Evolutionary conservation across 2,888 invertebrate genomes (phyloP).

Genomic region (Orgyia antiqua): DNA sequence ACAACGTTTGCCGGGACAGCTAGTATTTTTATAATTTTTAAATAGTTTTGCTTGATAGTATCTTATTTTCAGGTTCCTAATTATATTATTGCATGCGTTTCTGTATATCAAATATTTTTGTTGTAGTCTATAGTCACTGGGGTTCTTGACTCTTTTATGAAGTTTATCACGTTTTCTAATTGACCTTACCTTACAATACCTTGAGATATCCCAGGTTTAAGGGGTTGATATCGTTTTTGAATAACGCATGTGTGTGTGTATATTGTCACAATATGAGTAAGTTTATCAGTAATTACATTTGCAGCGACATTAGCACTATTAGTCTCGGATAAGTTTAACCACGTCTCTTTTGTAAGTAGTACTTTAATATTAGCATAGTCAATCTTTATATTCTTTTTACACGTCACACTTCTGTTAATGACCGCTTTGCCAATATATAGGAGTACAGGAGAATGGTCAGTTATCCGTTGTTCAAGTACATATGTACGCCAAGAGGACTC

Average conservation of each 20-base stretch:
- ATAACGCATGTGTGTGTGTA: neutral
- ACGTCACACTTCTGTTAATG: neutral
- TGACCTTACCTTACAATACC: neutral
- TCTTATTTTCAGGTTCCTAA: neutral
- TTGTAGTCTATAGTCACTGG: neutral
- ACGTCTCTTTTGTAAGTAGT: neutral
- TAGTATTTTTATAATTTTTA: too few relatives aligned
- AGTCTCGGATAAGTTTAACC: neutral
- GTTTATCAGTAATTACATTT: neutral
- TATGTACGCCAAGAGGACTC: neutral
- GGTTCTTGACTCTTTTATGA: neutral
- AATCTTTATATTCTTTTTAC: neutral
- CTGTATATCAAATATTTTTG: neutral
- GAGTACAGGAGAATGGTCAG: conserved; percentile 5
- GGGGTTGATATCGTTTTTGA: neutral
- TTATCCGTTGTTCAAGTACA: conserved; percentile 6
- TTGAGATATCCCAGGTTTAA: neutral
- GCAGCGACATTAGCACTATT: neutral
- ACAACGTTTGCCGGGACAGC: too few relatives aligned
- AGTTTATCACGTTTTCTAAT: neutral
- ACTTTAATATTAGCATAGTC: neutral
- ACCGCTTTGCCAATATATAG: neutral
- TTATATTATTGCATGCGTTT: neutral
- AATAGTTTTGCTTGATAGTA: neutral
- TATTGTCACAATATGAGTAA: neutral